A percentile compares a stretch with the other conserved stretches of the same genome.
Conservation (phyloP, 2,888 invertebrate genomes). For the Oscheius myriophilus region DNA sequence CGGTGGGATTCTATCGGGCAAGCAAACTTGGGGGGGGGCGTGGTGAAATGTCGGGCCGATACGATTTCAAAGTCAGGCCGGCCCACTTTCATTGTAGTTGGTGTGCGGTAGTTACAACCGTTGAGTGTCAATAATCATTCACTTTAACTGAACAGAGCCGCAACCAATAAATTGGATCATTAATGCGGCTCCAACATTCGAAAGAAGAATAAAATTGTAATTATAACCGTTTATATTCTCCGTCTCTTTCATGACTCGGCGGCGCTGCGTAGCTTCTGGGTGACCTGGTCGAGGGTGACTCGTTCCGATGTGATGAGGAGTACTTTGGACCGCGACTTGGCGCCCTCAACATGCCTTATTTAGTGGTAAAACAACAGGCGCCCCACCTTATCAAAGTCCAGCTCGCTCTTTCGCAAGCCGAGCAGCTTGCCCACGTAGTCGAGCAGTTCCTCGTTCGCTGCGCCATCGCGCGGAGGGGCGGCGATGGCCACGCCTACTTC, state of each 20-base stretch:
- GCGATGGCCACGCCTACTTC: conserved; percentile 83
- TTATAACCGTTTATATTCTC: neutral
- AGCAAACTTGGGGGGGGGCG: too few species aligned
- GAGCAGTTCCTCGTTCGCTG: conserved; percentile 82
- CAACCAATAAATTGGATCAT: too few species aligned
- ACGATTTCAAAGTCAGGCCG: too few species aligned
- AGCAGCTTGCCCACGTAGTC: conserved; percentile 80
- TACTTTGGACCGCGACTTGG: conserved; percentile 58
- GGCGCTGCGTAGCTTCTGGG: conserved; percentile 38
- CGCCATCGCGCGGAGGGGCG: conserved; percentile 84
- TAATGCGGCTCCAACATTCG: too few species aligned
- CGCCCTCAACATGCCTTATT: conserved; percentile 46
- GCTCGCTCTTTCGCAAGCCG: conserved; percentile 79
- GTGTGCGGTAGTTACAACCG: too few species aligned
- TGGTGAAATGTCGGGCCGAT: too few species aligned
- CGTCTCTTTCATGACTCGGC: neutral
- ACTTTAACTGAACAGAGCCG: too few species aligned
- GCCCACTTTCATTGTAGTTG: too few species aligned
- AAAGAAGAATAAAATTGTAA: conserved; percentile 16
- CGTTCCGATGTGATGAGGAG: conserved; percentile 50
- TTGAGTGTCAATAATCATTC: too few species aligned
- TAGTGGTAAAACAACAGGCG: neutral
- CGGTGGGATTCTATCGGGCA: too few species aligned
- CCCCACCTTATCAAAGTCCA: conserved; percentile 78
- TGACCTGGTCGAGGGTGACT: conserved; percentile 46